Evolutionary conservation across 2,888 invertebrate species (phyloP), one percentile per base, ranked within the genome.

Genomic region (Diaprepes abbreviatus): DNA sequence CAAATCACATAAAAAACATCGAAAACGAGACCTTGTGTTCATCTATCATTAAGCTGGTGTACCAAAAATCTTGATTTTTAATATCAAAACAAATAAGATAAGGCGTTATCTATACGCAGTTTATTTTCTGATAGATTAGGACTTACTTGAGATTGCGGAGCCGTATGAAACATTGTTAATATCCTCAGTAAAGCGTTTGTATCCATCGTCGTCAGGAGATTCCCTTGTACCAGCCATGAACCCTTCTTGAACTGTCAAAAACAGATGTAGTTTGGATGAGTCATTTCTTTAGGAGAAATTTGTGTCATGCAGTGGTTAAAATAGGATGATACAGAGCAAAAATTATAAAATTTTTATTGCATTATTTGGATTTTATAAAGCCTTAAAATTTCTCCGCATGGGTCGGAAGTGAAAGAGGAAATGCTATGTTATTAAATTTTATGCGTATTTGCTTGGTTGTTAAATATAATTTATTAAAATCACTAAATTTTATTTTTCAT

Each of bases 111-210:
- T 48, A 12, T 2, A 12, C n/a, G 19, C 14, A 1, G 14, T n/a
- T 21, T 24, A 38, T 38, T 31, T 36, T 48, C 31, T 48, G 14
- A 17, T 21, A 24, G 35, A 28, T 7, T 36, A 35, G 40, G 7
- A 81, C 88, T 87, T 87, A 89, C 89, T 88, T 84, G 87, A 80
- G 78, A 85, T 86, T 80, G 89, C 89, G 74, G 89, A 88, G 80
- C 89, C 89, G 84, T 89, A 90, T 80, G 88, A 87, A 60, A 81
- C 79, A 75, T 83, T 82, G 66, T 82, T 82, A 19, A 80, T 75
- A 74, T 89, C 89, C 84, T 89, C 89, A 83, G 87, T 87, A 81
- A 90, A 89, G 80, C 88, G 86, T 85, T 88, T 88, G 83, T 89
- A 89, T 70, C 89, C 89, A 81, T 89, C 89, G 79, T 88, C 86